These are phyloP conservation scores for Latheticus oryzae DNA, from an alignment of 2,888 invertebrate genomes.

Conservation along the genomic window DNA sequence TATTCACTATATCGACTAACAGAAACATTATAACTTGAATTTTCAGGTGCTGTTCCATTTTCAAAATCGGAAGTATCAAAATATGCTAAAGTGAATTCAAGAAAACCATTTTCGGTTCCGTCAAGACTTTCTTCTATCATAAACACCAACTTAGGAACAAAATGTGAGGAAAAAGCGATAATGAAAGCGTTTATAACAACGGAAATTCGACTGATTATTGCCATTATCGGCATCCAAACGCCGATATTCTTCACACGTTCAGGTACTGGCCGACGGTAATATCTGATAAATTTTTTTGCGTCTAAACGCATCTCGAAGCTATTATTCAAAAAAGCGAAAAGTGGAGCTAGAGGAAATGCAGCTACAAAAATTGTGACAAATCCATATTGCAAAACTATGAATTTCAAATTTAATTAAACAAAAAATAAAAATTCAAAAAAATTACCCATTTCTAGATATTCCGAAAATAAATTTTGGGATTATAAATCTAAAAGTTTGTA, in stretches of 20 bases:
- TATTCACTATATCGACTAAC: conserved; percentile 77
- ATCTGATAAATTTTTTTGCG: conserved; percentile 83
- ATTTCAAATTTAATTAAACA: background rate
- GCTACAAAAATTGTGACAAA: conserved; percentile 88
- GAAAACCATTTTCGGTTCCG: conserved; percentile 71
- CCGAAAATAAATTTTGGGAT: conserved; percentile 62
- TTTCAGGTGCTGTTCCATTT: conserved; percentile 59
- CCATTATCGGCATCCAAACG: conserved; percentile 82
- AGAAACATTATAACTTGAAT: conserved; percentile 54
- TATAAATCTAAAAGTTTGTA: conserved; percentile 74
- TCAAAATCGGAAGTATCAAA: conserved; percentile 75
- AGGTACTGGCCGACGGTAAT: conserved; percentile 79
- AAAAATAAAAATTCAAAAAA: conserved; percentile 16
- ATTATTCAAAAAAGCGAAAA: conserved; percentile 86
- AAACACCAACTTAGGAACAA: conserved; percentile 83
- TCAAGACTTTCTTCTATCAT: conserved; percentile 66
- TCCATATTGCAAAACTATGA: conserved; percentile 74
- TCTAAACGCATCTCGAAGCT: conserved; percentile 85
- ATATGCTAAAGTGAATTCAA: conserved; percentile 76
- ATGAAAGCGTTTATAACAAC: conserved; percentile 81
- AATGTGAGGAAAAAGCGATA: conserved; percentile 87
- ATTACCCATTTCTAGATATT: conserved; percentile 89
- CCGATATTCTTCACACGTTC: conserved; percentile 81
- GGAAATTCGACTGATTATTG: conserved; percentile 79
- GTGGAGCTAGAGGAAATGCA: conserved; percentile 86